Conservation (phyloP, 2,888 invertebrate species). For the Acanthoscelides obtectus region DNA sequence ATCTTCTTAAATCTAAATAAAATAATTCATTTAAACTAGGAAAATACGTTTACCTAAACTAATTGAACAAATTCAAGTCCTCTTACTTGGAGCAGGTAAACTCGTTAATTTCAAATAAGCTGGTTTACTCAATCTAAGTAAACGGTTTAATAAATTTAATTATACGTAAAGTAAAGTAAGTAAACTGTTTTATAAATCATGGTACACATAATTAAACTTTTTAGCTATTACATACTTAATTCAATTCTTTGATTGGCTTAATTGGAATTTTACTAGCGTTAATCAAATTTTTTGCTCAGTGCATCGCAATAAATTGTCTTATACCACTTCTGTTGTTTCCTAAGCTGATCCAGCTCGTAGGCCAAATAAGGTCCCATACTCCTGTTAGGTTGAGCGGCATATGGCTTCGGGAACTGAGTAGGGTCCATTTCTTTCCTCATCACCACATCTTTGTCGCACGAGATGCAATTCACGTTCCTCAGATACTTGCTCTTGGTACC, state of each 20-base stretch:
- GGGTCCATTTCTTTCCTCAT: constrained; percentile 59
- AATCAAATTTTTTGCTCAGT: neutral
- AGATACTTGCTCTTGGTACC: constrained; percentile 64
- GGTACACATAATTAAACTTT: too few species aligned
- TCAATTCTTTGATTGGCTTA: neutral
- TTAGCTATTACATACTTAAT: too few species aligned
- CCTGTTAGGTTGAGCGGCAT: constrained; percentile 53
- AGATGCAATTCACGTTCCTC: constrained; percentile 68
- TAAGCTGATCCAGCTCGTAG: constrained; percentile 61
- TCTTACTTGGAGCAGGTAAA: too few species aligned
- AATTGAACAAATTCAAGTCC: too few species aligned
- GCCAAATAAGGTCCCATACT: constrained; percentile 68
- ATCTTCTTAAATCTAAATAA: too few species aligned
- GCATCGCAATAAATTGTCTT: constrained; percentile 13
- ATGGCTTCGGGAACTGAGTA: constrained; percentile 48
- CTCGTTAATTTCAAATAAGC: too few species aligned
- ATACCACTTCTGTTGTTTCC: constrained; percentile 52
- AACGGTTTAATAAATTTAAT: too few species aligned
- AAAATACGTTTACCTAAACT: too few species aligned
- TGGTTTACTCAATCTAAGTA: too few species aligned
- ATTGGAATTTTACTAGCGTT: neutral
- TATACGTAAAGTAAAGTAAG: too few species aligned
- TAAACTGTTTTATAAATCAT: too few species aligned
- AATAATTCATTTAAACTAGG: too few species aligned
- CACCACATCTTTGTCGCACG: constrained; percentile 70